Percentiles rank a stretch among this genome's conserved stretches.
Conservation (phyloP, 1,140 invertebrate genomes). For the Glomeris maerens region DNA sequence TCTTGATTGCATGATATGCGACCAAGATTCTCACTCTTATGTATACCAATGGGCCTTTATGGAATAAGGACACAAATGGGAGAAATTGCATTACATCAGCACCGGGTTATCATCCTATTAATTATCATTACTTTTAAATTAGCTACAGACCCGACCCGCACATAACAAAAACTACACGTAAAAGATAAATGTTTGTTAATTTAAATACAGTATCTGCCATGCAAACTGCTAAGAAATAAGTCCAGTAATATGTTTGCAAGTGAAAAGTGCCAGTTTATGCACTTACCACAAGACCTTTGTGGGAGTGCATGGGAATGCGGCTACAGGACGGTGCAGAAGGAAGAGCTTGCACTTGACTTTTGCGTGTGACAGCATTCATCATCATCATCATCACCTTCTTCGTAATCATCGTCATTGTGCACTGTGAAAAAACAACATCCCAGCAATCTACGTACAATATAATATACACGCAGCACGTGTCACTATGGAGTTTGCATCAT, state of each 20-base stretch:
- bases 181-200: neutral
- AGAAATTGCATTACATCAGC: no score
- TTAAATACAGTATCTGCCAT: neutral
- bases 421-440: neutral
- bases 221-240: neutral
- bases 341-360: neutral
- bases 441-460: neutral
- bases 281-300: neutral
- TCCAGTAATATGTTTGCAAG: neutral
- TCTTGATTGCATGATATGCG: no score
- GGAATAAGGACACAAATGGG: no score
- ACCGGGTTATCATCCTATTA: no score
- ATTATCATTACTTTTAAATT: no score
- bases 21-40: no score
- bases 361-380: neutral
- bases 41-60: no score
- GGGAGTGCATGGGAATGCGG: neutral
- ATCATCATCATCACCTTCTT: neutral
- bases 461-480: neutral
- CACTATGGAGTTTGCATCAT: neutral
- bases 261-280: neutral
- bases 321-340: neutral
- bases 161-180: no score
- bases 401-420: neutral
- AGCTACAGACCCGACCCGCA: no score